These are phyloP conservation scores for Odontomachus brunneus DNA, from an alignment of 1,140 invertebrate genomes.

Conservation along the genomic window DNA sequence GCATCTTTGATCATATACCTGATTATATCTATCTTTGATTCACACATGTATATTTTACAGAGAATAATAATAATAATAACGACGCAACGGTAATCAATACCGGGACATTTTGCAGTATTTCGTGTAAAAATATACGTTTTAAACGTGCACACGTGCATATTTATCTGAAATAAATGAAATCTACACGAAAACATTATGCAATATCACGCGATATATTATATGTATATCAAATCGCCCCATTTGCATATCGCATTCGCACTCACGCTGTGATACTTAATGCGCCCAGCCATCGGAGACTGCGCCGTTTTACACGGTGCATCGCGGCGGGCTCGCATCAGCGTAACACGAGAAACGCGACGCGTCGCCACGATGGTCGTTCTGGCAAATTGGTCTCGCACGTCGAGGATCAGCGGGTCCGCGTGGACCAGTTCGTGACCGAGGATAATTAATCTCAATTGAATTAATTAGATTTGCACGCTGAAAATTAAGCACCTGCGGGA, in stretches of 20 bases:
- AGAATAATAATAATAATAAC: too few species aligned
- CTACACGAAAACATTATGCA: not conserved
- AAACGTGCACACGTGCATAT: conserved; percentile 18
- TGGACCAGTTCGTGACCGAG: not conserved
- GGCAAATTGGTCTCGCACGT: conserved; percentile 56
- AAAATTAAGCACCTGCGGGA: conserved; percentile 56
- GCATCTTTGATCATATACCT: too few species aligned
- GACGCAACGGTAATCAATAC: not conserved
- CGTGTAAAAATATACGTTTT: conserved; percentile 21
- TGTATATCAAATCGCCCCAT: not conserved
- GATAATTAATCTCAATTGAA: conserved; percentile 72
- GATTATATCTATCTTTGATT: too few species aligned
- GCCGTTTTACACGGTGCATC: conserved; percentile 34
- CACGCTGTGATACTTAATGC: not conserved
- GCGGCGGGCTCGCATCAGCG: conserved; percentile 27
- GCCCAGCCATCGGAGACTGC: not conserved
- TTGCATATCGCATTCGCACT: conserved; percentile 25
- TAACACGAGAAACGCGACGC: conserved; percentile 11
- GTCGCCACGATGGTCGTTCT: conserved; percentile 18
- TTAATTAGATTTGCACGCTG: conserved; percentile 65
- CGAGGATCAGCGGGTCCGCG: conserved; percentile 7
- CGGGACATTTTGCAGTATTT: not conserved
- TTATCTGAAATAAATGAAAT: conserved; percentile 15
- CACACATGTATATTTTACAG: too few species aligned
- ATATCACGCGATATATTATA: not conserved